These are phyloP conservation scores for Pseudocheirus occidentalis DNA, from an alignment of 2,797 vertebrate genomes.

Conservation along the genomic window DNA sequence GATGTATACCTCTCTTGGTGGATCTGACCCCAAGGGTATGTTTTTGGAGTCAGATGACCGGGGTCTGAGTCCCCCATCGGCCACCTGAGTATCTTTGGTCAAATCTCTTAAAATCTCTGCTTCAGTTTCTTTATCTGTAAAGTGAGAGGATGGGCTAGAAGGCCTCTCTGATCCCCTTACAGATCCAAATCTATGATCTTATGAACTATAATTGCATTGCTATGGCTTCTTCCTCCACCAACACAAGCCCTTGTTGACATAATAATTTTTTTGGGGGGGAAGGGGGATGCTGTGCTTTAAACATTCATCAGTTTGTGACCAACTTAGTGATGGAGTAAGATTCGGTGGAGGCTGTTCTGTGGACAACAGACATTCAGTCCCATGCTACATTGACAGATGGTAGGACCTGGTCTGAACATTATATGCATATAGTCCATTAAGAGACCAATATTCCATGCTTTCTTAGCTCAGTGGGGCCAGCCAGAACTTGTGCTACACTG, in stretches of 20 bases:
- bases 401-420: not conserved
- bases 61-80: not conserved
- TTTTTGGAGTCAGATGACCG: not conserved
- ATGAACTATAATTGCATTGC: not conserved
- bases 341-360: not conserved
- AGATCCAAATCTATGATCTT: not conserved
- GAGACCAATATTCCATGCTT: not conserved
- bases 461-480: not conserved
- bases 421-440: not conserved
- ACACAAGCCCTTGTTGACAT: not conserved
- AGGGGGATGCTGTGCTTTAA: not conserved
- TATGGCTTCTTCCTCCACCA: not conserved
- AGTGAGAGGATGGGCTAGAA: not conserved
- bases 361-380: not conserved
- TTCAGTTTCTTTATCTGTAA: not conserved
- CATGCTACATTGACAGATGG: not conserved
- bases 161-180: not conserved
- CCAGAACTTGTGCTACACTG: not conserved
- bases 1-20: not conserved
- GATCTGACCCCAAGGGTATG: constrained; percentile 2
- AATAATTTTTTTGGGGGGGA: not conserved
- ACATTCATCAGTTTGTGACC: not conserved
- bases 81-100: not conserved
- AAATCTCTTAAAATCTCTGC: not conserved
- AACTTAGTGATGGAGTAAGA: not conserved